Evolutionary conservation across 2,888 invertebrate genomes (phyloP), one percentile per base, ranked within the genome.

Genomic region (Neelides folsomi): DNA sequence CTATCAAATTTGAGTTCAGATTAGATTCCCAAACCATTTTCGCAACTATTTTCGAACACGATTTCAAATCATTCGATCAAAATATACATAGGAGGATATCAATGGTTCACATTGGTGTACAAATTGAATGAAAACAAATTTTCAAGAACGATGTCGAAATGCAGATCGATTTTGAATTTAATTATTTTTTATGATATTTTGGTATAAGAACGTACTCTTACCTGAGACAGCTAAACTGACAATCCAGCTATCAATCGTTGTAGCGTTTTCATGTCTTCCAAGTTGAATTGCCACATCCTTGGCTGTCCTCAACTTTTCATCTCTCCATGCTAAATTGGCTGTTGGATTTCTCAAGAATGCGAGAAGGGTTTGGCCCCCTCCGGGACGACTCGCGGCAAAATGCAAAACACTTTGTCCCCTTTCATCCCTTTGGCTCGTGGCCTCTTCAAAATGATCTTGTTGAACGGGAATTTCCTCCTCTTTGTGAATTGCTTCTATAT

Each of bases 321-420:
- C 89, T 48, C 89, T 76, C 67, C 81, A 85, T 1, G 82, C 86
- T 46, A 89, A 75, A 68, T 84, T 87, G 19, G 84, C 79, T 62
- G 83, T 81, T 0, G 83, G 80, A 67, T 89, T 88, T 67, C 82
- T 78, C 5, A 90, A 76, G 16, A 90, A 74, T 65, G 86, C 83
- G 66, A 83, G 81, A 37, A 90, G 73, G 0, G 84, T 84, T 59
- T 86, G 83, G 47, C 83, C 78, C 0, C 86, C 80, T 67, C 89
- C 89, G 0, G 83, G 78, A 44, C 87, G 78, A 0, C 86, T 83
- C 1, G 86, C 83, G 1, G 89, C 88, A 70, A 87, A 88, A 70
- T 92, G 90, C 36, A 90, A 71, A 77, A 88, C 82, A 56, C 85
- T 87, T 69, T 88, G 88, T 0, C 90, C 90, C 65, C 87, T 86